These are phyloP conservation scores for Rhegmatorhina hoffmannsi DNA, from an alignment of 2,113 vertebrate species.

Conservation along the genomic window DNA sequence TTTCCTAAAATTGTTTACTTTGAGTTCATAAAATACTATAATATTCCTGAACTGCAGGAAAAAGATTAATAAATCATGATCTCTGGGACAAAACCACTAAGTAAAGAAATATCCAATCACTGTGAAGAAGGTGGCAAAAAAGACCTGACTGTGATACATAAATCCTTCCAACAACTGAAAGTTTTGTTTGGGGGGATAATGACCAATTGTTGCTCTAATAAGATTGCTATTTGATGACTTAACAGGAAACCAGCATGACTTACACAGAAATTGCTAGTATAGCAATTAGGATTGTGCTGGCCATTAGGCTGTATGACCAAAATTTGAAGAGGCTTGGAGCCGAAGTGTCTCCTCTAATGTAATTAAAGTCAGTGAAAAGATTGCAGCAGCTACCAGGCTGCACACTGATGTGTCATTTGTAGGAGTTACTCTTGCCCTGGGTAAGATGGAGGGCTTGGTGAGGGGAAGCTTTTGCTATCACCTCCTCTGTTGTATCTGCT, in stretches of 20 bases:
- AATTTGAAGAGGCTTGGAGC: neutral
- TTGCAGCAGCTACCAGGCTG: neutral
- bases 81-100: neutral
- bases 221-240: conserved; percentile 6
- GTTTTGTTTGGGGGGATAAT: neutral
- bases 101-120: neutral
- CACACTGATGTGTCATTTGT: neutral
- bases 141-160: neutral
- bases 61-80: neutral
- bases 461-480: neutral
- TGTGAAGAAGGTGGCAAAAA: neutral
- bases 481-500: neutral
- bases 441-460: neutral
- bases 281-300: neutral
- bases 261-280: neutral
- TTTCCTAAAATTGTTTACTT: neutral
- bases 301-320: neutral
- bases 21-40: neutral
- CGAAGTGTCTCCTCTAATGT: neutral
- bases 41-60: neutral
- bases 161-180: neutral
- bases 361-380: neutral
- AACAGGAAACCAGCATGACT: neutral
- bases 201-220: neutral
- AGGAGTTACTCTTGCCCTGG: neutral